These are phyloP conservation scores for Hymenopus coronatus DNA, from an alignment of 2,888 invertebrate genomes.

Conservation along the genomic window DNA sequence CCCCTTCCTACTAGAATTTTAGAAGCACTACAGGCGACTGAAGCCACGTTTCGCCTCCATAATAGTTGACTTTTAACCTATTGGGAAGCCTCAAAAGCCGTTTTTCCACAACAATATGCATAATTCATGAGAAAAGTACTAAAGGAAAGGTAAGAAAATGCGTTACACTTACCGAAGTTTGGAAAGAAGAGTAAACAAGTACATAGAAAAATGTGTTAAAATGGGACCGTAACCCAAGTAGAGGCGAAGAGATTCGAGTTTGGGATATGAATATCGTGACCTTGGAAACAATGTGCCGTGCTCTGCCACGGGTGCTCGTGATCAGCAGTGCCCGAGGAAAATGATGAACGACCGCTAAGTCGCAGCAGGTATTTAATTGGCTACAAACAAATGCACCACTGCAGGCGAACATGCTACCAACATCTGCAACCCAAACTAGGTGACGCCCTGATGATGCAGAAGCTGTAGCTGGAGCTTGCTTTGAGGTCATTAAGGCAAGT, in stretches of 20 bases:
- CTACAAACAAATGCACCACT: neutral
- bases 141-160: too few relatives aligned
- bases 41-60: too few relatives aligned
- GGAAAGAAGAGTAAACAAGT: too few relatives aligned
- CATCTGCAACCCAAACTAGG: neutral
- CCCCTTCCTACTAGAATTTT: too few relatives aligned
- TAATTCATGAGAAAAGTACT: too few relatives aligned
- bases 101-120: too few relatives aligned
- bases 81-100: too few relatives aligned
- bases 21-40: too few relatives aligned
- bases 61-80: too few relatives aligned
- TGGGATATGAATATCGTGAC: neutral
- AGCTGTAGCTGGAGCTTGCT: too few relatives aligned
- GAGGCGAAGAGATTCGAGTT: neutral
- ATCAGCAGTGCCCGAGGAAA: neutral
- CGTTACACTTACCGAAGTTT: too few relatives aligned
- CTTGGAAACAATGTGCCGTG: neutral
- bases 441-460: neutral
- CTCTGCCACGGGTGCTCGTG: neutral
- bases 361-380: neutral
- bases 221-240: neutral
- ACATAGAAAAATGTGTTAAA: neutral
- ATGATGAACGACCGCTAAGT: neutral
- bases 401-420: neutral
- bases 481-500: too few relatives aligned